A percentile compares a stretch with the other conserved stretches of the same genome.
Conservation (phyloP, 2,113 vertebrate genomes). For the Prolemur simus region DNA sequence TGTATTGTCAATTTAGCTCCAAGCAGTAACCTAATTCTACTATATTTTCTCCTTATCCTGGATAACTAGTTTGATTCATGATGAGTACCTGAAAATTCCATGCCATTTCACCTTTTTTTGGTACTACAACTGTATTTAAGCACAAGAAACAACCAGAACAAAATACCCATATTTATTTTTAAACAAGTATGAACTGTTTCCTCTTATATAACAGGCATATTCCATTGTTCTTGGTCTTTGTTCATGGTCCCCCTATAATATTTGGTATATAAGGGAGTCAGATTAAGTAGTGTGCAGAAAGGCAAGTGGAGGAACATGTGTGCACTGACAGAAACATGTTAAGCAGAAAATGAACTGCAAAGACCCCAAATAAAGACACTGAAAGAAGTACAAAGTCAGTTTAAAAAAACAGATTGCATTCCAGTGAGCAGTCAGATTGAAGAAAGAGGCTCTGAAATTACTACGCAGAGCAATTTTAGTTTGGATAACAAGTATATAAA, state of each 20-base stretch:
- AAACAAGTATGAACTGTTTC: not conserved
- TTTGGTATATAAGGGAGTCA: not conserved
- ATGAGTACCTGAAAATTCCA: not conserved
- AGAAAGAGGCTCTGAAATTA: not conserved
- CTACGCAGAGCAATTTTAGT: not conserved
- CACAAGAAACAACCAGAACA: not conserved
- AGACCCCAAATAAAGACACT: not conserved
- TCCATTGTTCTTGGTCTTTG: not conserved
- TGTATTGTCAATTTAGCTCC: not conserved
- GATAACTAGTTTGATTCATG: not conserved
- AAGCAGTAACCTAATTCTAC: not conserved
- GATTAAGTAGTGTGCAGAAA: not conserved
- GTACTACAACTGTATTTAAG: not conserved
- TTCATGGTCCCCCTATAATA: not conserved
- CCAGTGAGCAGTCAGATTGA: not conserved
- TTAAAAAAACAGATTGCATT: not conserved
- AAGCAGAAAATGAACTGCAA: not conserved
- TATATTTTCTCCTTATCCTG: not conserved
- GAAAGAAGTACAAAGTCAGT: not conserved
- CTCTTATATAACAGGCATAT: not conserved
- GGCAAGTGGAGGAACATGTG: not conserved
- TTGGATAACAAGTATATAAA: not conserved
- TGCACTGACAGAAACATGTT: not conserved
- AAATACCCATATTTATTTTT: not conserved
- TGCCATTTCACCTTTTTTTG: not conserved